Conservation (phyloP, 1,140 invertebrate species). For the Portunus trituberculatus region DNA sequence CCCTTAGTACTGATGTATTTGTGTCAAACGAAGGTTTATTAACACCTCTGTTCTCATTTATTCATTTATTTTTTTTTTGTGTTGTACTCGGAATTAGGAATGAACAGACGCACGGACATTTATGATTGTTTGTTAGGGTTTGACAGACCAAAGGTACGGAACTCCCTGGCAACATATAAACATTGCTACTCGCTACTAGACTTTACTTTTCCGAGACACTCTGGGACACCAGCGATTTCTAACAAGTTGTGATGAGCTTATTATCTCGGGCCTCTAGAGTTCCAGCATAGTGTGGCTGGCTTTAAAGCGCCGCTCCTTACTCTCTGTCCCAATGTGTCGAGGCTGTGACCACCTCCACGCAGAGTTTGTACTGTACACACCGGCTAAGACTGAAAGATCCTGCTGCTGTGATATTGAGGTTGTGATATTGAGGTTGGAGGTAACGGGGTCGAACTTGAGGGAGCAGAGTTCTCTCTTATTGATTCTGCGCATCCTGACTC, state of each 20-base stretch:
- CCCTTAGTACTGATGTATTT: too few species aligned
- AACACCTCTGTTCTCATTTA: too few species aligned
- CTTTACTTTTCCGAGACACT: neutral
- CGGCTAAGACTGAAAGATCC: neutral
- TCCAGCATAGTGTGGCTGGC: neutral
- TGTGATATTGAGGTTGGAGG: neutral
- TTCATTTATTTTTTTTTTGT: too few species aligned
- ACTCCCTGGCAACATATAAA: neutral
- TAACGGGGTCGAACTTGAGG: conserved; percentile 46
- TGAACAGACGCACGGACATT: neutral
- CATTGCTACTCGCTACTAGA: neutral
- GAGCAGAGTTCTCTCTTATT: conserved; percentile 65
- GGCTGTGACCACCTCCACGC: neutral
- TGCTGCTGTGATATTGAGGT: neutral
- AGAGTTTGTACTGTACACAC: neutral
- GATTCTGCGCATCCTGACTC: conserved; percentile 70
- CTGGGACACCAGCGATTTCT: neutral
- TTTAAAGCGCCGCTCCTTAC: neutral
- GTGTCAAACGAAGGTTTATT: too few species aligned
- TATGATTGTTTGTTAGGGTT: neutral
- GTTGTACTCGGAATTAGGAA: neutral
- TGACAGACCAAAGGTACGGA: neutral
- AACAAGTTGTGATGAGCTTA: conserved; percentile 58
- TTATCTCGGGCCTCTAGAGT: neutral
- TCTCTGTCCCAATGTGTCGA: neutral